Percentiles rank a stretch among this genome's conserved stretches.
phyloP scores from a whole-genome alignment of 2,113 vertebrate genomes.

The Herpetotheres cachinnans region DNA sequence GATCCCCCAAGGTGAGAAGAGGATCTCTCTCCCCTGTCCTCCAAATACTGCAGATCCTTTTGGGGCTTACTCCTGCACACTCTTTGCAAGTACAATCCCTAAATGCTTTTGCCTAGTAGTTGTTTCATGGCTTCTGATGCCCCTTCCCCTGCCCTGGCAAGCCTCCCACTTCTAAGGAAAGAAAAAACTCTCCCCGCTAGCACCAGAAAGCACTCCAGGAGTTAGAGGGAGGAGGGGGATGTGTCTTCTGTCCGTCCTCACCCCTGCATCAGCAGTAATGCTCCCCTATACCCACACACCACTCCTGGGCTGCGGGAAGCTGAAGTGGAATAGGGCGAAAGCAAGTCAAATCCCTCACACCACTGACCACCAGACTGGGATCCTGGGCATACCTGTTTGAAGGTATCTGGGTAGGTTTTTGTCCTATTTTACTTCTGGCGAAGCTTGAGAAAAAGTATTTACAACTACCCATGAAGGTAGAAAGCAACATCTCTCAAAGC shows the following conservation, averaged over 20 bases:
- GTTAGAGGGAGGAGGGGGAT: background rate
- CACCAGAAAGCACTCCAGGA: background rate
- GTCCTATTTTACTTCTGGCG: background rate
- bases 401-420: background rate
- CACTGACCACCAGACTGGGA: background rate
- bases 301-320: background rate
- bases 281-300: background rate
- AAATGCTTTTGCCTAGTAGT: background rate
- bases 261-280: background rate
- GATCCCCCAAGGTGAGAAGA: background rate
- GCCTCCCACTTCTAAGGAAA: too few relatives aligned
- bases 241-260: background rate
- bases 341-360: background rate
- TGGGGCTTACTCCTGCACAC: background rate
- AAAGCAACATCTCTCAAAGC: background rate
- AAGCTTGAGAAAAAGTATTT: background rate
- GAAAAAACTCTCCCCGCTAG: background rate
- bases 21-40: background rate
- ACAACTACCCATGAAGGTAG: background rate
- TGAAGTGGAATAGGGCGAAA: background rate
- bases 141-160: background rate
- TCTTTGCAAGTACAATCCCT: background rate
- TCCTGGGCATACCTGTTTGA: too few relatives aligned
- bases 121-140: background rate
- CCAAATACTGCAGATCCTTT: background rate